Evolutionary conservation across 1,140 invertebrate genomes (phyloP).

Genomic region (Aphaenogaster ashmeadi): DNA sequence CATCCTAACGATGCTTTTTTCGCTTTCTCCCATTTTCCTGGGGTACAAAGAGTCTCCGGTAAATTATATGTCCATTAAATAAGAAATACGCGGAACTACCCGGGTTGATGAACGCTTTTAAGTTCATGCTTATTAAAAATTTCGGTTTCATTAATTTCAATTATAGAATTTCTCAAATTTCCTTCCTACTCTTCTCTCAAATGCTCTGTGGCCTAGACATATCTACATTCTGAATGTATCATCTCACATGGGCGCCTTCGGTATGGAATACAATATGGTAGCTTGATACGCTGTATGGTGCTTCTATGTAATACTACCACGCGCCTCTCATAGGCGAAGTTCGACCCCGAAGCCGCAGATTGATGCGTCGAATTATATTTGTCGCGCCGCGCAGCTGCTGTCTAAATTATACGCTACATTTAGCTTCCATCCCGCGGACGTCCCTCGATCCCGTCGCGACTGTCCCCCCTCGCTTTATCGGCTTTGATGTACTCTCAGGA

Average conservation of each 20-base stretch:
- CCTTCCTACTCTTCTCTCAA: background rate
- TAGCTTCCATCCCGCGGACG: conserved; percentile 75
- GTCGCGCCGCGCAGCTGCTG: conserved; percentile 80
- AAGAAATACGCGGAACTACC: background rate
- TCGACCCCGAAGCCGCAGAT: conserved; percentile 83
- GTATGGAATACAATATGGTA: background rate
- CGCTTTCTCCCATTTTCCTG: conserved; percentile 11
- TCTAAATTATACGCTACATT: conserved; percentile 87
- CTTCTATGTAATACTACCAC: conserved; percentile 11
- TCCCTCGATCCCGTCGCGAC: conserved; percentile 67
- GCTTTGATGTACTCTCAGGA: conserved; percentile 82
- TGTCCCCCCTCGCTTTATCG: conserved; percentile 58
- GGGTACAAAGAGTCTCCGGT: conserved; percentile 18
- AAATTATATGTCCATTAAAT: conserved; percentile 33
- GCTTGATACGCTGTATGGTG: background rate
- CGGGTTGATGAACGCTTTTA: conserved; percentile 6
- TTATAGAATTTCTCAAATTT: background rate
- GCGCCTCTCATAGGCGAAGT: conserved; percentile 68
- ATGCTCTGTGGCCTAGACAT: background rate
- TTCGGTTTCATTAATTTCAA: conserved; percentile 13
- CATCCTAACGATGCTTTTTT: conserved; percentile 26
- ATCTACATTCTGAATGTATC: conserved; percentile 17
- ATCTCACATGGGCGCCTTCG: background rate
- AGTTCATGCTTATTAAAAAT: conserved; percentile 39
- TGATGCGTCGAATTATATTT: conserved; percentile 86